Evolutionary conservation across 2,113 vertebrate species (phyloP).

Genomic region (Nannobrachium achirus): DNA sequence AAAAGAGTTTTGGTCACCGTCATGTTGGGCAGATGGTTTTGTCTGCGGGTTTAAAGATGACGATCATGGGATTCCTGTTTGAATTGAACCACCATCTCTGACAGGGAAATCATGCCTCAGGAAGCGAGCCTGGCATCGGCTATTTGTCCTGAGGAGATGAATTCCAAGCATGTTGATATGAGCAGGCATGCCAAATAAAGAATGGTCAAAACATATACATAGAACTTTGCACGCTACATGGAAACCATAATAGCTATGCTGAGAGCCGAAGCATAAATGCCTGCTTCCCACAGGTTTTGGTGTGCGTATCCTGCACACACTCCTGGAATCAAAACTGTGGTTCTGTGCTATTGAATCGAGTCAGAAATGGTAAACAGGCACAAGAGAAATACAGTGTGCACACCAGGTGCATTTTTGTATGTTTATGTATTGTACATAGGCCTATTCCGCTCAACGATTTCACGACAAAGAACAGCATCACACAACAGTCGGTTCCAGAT

Average conservation of each 20-base stretch:
- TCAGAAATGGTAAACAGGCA: slow-evolving; percentile 50
- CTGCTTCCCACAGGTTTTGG: slow-evolving; percentile 67
- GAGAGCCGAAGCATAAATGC: slow-evolving; percentile 69
- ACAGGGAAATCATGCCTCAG: slow-evolving; percentile 26
- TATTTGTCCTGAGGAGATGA: slow-evolving; percentile 60
- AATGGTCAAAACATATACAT: slow-evolving; percentile 75
- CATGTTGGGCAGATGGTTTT: slow-evolving; percentile 1
- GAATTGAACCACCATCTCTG: slow-evolving; percentile 16
- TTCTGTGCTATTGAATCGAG: slow-evolving; percentile 53
- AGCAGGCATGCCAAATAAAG: slow-evolving; percentile 74
- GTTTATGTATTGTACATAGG: slow-evolving; percentile 68
- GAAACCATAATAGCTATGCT: slow-evolving; percentile 81
- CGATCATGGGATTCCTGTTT: slow-evolving; percentile 3
- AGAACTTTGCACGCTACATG: slow-evolving; percentile 80
- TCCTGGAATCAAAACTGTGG: slow-evolving; percentile 40
- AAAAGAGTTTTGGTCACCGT: slow-evolving; percentile 8
- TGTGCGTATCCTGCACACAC: slow-evolving; percentile 46
- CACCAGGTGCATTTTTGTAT: slow-evolving; percentile 54
- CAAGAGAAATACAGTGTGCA: slow-evolving; percentile 61
- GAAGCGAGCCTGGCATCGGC: slow-evolving; percentile 34
- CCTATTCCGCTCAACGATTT: slow-evolving; percentile 3
- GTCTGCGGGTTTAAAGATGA: slow-evolving; percentile 21
- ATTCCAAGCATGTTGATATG: slow-evolving; percentile 80
- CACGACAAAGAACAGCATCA: slow-evolving; percentile 45
- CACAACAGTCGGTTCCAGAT: slow-evolving; percentile 49